A percentile compares a stretch with the other conserved stretches of the same genome.
These are phyloP conservation scores for Echeneis naucrates DNA, from an alignment of 2,797 vertebrate species.

Conservation along the genomic window DNA sequence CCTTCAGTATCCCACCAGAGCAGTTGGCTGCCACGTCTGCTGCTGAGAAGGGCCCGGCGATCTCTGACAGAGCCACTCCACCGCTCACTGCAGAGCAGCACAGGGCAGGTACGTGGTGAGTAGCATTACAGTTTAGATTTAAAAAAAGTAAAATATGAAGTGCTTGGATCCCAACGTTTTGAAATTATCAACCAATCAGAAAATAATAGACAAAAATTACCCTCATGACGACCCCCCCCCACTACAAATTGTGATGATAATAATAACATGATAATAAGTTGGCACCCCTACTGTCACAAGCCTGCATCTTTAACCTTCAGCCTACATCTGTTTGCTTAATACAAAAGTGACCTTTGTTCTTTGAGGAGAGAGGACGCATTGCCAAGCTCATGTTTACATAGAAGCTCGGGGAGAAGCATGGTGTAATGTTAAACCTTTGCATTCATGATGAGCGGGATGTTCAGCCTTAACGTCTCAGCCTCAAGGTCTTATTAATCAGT, in stretches of 20 bases:
- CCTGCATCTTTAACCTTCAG: constrained; percentile 37
- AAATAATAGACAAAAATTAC: neutral
- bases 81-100: constrained; percentile 78
- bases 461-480: neutral
- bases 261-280: too few relatives aligned
- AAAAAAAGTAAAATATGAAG: neutral
- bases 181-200: neutral
- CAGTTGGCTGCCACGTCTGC: constrained; percentile 89
- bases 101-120: neutral
- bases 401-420: neutral
- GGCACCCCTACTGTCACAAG: constrained; percentile 47
- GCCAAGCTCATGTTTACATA: constrained; percentile 35
- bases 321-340: constrained; percentile 34
- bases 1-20: constrained; percentile 75
- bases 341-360: constrained; percentile 67
- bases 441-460: neutral
- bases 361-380: constrained; percentile 2
- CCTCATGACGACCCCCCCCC: neutral
- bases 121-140: neutral
- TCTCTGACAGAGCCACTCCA: constrained; percentile 88
- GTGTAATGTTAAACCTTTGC: constrained; percentile 13
- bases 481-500: neutral
- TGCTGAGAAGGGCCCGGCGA: constrained; percentile 91
- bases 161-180: neutral
- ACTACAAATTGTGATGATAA: too few relatives aligned